phyloP scores from a whole-genome alignment of 2,888 invertebrate species.

The Phrixothrix hirtus region DNA sequence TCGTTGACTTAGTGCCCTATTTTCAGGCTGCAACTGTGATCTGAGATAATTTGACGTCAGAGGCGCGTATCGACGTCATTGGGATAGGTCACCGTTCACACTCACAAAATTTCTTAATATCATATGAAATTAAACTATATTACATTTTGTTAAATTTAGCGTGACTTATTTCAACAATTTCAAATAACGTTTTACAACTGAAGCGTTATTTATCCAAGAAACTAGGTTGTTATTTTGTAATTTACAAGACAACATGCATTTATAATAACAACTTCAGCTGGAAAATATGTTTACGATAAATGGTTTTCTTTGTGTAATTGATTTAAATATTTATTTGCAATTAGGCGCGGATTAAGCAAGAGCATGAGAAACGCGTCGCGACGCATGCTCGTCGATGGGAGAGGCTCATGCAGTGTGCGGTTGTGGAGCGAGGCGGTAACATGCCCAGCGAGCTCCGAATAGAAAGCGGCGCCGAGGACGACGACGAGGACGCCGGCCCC shows the following conservation, averaged over 20 bases:
- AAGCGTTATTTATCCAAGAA: too few relatives aligned
- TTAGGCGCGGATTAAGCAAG: slow-evolving; percentile 37
- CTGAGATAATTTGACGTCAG: slow-evolving; percentile 34
- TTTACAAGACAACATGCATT: too few relatives aligned
- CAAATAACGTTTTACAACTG: too few relatives aligned
- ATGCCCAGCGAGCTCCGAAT: slow-evolving; percentile 52
- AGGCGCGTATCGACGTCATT: slow-evolving; percentile 35
- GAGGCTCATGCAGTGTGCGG: slow-evolving; percentile 55
- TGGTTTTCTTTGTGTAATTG: slow-evolving; percentile 29
- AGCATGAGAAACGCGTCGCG: slow-evolving; percentile 34
- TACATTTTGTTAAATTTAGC: too few relatives aligned
- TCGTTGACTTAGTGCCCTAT: slow-evolving; percentile 31
- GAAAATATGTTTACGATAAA: too few relatives aligned
- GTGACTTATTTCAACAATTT: too few relatives aligned
- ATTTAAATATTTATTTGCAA: slow-evolving; percentile 43
- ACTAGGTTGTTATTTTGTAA: too few relatives aligned
- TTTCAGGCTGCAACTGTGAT: slow-evolving; percentile 31
- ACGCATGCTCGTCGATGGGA: slow-evolving; percentile 54
- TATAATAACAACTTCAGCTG: too few relatives aligned
- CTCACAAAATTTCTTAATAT: too few relatives aligned
- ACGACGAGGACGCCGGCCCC: slow-evolving; percentile 46
- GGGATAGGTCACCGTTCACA: slow-evolving; percentile 34
- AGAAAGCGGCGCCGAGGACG: slow-evolving; percentile 50
- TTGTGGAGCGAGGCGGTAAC: slow-evolving; percentile 55
- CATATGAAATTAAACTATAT: too few relatives aligned